Conservation (phyloP, 2,113 vertebrate genomes). For the Apteryx owenii region DNA sequence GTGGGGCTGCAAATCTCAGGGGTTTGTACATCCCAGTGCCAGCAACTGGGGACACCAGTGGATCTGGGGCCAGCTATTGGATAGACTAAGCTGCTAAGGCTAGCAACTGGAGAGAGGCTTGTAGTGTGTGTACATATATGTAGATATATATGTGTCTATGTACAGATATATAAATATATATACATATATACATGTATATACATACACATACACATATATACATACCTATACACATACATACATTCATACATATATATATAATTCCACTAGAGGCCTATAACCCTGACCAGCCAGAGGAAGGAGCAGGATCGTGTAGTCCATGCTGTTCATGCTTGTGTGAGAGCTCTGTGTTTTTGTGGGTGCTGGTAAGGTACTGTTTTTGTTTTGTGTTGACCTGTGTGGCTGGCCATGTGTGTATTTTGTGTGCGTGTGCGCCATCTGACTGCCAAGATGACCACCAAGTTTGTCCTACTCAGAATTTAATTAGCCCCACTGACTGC, state of each 20-base stretch:
- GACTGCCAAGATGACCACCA: background rate
- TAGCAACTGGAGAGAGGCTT: background rate
- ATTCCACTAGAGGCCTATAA: background rate
- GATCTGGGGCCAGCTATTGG: background rate
- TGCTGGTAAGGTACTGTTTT: background rate
- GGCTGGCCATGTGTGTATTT: background rate
- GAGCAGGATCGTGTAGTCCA: background rate
- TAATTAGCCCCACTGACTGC: rapidly evolving
- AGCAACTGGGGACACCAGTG: background rate
- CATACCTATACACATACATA: no score
- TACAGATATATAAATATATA: no score
- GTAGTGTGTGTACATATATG: background rate
- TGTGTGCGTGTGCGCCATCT: background rate
- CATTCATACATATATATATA: no score
- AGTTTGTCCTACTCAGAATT: background rate
- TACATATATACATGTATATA: no score
- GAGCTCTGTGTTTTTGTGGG: rapidly evolving
- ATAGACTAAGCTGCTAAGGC: background rate
- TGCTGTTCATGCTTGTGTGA: rapidly evolving
- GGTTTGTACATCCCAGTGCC: background rate
- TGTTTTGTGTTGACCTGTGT: background rate
- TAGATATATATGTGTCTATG: background rate
- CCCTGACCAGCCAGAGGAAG: background rate
- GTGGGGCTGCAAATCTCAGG: background rate
- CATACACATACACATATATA: no score